Evolutionary conservation across 1,140 invertebrate species (phyloP).

Genomic region (Drosophila sulfurigaster): DNA sequence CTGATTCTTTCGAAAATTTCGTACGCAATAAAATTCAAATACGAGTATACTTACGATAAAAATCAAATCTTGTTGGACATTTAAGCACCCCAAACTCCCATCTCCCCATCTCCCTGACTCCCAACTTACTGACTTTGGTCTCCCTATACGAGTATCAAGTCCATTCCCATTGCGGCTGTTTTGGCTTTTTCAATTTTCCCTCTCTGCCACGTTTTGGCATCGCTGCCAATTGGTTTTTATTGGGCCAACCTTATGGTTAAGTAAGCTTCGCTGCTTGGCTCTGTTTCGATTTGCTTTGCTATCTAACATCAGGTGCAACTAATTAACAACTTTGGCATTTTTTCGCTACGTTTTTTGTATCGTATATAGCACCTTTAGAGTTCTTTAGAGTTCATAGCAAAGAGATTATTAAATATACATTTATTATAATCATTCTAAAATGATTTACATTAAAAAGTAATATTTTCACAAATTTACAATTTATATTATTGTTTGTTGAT

Average conservation of each 20-base stretch:
- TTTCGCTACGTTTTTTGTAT: too few species aligned
- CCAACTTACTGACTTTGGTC: background rate
- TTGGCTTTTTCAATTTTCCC: constrained; percentile 63
- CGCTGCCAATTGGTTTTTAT: constrained; percentile 38
- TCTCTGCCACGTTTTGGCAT: constrained; percentile 28
- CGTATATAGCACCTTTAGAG: background rate
- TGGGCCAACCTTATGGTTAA: background rate
- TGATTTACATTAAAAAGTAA: too few species aligned
- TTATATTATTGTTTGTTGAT: too few species aligned
- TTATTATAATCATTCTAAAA: too few species aligned
- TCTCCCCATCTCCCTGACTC: too few species aligned
- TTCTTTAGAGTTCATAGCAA: too few species aligned
- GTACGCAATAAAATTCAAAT: constrained; percentile 85
- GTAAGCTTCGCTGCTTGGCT: background rate
- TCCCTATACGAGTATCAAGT: constrained; percentile 28
- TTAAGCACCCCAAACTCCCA: constrained; percentile 34
- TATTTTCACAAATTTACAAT: too few species aligned
- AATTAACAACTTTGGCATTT: constrained; percentile 10
- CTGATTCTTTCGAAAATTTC: constrained; percentile 79
- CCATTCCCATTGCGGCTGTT: constrained; percentile 54
- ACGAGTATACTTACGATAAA: constrained; percentile 78
- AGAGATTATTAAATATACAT: too few species aligned
- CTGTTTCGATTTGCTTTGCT: background rate
- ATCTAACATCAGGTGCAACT: constrained; percentile 8
- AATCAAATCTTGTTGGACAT: constrained; percentile 83